These are phyloP conservation scores for Azemiops feae DNA, from an alignment of 2,113 vertebrate genomes.

Conservation along the genomic window DNA sequence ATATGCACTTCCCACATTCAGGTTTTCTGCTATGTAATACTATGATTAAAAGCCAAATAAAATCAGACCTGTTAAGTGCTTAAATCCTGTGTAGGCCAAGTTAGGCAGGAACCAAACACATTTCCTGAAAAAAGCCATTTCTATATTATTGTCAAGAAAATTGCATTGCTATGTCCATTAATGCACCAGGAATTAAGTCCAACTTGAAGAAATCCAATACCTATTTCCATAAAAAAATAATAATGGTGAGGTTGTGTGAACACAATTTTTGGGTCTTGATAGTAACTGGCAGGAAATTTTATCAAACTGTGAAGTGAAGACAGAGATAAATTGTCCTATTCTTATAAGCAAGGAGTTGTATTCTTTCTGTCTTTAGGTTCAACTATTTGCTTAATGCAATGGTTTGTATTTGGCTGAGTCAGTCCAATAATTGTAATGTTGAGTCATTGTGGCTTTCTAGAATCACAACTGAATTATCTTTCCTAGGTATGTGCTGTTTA, in stretches of 20 bases:
- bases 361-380: background rate
- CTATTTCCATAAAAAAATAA: background rate
- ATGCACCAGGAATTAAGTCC: background rate
- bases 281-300: background rate
- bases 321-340: background rate
- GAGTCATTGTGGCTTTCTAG: background rate
- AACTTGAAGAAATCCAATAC: background rate
- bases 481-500: background rate
- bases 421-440: background rate
- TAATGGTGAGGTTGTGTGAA: background rate
- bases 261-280: background rate
- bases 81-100: background rate
- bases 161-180: background rate
- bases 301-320: background rate
- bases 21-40: background rate
- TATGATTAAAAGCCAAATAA: background rate
- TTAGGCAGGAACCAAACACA: background rate
- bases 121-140: background rate
- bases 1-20: background rate
- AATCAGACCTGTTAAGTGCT: background rate
- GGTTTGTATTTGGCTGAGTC: background rate
- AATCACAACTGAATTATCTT: background rate
- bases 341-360: background rate
- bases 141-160: background rate
- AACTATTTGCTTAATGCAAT: background rate